Evolutionary conservation across 2,113 vertebrate species (phyloP), one percentile per base, ranked within the genome.

Genomic region (Herpetotheres cachinnans): DNA sequence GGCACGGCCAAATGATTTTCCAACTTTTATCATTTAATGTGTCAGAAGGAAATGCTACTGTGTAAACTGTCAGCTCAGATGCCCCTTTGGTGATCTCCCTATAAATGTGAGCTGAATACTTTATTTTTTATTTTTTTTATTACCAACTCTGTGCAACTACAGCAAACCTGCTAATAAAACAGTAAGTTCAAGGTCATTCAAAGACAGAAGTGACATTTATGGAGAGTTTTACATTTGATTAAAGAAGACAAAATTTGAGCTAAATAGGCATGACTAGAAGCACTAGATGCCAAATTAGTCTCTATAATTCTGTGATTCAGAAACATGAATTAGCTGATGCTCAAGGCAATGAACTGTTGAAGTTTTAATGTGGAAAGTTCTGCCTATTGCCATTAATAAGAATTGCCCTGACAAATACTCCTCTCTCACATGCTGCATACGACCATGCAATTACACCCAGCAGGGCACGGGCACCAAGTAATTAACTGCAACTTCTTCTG

Each of bases 331-430:
- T 96, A 93, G 70, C 32, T 93, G 55, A 66, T 83, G 82, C 95
- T 94, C 3, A 7, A 63, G 82, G 82, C 86, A 97, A 61, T 63
- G 63, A 88, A 62, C 56, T 54, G 80, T 50, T 91, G 58, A 97
- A 94, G 54, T 90, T 96, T 96, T 96, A 96, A 95, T 83, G 65
- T 72, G 67, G 55, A 93, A 96, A 91, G 25, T 95, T 95, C 80
- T 97, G 83, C 44, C 89, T 79, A 58, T 38, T 92, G 77, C 42
- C 84, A 54, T 82, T 84, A 96, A 52, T 67, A 86, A 84, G 55
- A 81, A 73, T 70, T 95, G 44, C 63, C 74, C 86, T 96, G 58
- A 91, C 95, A 95, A 96, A 89, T 91, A 96, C 11, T 67, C 94
- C 65, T 89, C 86, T 89, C 30, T 95, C 67, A 66, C 13, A 50